Evolutionary conservation across 2,888 invertebrate genomes (phyloP).

Genomic region (Pristionchus entomophagus): DNA sequence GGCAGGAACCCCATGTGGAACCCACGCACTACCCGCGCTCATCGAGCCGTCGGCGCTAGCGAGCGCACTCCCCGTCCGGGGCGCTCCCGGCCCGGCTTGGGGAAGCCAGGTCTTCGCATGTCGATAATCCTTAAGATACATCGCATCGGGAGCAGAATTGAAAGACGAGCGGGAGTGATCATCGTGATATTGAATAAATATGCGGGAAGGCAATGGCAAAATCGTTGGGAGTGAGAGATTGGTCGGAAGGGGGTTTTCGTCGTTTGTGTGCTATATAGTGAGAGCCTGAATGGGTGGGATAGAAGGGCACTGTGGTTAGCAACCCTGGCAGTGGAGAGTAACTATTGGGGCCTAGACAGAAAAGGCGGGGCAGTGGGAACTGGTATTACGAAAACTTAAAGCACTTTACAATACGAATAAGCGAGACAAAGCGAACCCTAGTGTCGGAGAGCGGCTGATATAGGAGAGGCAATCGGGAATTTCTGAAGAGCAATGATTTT

Average conservation of each 20-base stretch:
- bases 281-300: background rate
- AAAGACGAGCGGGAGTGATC: constrained; percentile 41
- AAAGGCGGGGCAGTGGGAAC: background rate
- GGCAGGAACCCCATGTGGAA: background rate
- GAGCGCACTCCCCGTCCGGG: background rate
- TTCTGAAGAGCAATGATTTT: background rate
- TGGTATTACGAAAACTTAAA: constrained; percentile 1
- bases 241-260: constrained; percentile 22
- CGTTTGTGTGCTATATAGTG: background rate
- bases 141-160: constrained; percentile 18
- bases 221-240: background rate
- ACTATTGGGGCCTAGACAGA: background rate
- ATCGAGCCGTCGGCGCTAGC: constrained; percentile 1
- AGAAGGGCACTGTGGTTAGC: background rate
- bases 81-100: background rate
- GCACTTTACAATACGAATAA: constrained; percentile 23
- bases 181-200: background rate
- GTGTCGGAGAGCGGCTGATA: background rate
- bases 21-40: background rate
- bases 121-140: background rate
- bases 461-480: constrained; percentile 15
- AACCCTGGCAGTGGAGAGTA: constrained; percentile 8
- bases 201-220: constrained; percentile 1
- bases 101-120: constrained; percentile 7
- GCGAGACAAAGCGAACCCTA: constrained; percentile 14